Evolutionary conservation across 2,113 vertebrate species (phyloP).

Genomic region (Varanus komodoensis): DNA sequence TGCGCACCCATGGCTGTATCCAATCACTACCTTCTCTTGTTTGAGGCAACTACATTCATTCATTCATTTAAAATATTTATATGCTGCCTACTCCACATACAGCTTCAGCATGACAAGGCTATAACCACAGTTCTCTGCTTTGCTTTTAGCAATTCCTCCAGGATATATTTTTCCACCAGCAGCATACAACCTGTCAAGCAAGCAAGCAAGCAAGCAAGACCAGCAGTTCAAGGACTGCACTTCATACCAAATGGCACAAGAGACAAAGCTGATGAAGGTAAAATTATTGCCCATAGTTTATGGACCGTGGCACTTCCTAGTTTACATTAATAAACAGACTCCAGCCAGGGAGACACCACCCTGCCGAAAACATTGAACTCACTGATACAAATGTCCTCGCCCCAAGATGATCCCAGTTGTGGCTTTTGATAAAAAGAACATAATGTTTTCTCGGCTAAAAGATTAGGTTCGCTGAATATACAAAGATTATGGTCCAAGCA

Average conservation of each 20-base stretch:
- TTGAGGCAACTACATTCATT: neutral
- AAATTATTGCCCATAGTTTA: conserved; percentile 13
- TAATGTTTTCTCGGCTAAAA: neutral
- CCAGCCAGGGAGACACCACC: neutral
- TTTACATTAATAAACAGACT: neutral
- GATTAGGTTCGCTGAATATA: neutral
- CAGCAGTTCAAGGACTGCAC: neutral
- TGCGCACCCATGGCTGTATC: neutral
- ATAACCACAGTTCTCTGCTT: neutral
- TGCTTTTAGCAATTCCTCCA: neutral
- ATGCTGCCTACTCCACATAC: no score
- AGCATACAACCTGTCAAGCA: neutral
- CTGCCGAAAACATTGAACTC: neutral
- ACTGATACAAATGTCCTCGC: neutral
- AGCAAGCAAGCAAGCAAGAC: neutral
- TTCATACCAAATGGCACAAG: neutral
- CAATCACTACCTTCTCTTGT: conserved; percentile 29
- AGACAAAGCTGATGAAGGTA: conserved; percentile 13
- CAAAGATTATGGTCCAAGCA: neutral
- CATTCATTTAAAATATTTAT: no score
- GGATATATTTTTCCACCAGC: neutral
- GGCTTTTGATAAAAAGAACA: neutral
- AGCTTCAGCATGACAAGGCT: neutral
- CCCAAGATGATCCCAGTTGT: neutral
- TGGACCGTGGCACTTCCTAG: conserved; percentile 21